These are phyloP conservation scores for Melinopterus prodromus DNA, from an alignment of 2,888 invertebrate species.

Conservation along the genomic window DNA sequence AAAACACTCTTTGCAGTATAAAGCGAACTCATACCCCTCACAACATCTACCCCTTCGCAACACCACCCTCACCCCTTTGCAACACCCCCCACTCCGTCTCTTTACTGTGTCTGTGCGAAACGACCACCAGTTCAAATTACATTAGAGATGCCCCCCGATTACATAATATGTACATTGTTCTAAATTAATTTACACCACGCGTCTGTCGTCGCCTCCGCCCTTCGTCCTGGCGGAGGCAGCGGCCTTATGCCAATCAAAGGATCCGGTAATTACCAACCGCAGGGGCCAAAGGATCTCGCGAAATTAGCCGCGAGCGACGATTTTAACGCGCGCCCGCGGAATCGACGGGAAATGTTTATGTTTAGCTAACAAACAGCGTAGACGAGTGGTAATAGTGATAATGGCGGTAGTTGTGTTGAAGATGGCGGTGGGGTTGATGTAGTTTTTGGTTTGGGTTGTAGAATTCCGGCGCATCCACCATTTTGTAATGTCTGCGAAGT, in stretches of 20 bases:
- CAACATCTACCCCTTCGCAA: neutral
- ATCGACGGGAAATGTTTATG: neutral
- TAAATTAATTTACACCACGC: neutral
- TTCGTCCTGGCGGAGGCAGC: neutral
- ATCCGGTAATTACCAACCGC: neutral
- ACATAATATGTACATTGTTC: constrained; percentile 4
- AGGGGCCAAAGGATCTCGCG: neutral
- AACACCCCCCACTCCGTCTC: neutral
- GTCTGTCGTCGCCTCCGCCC: neutral
- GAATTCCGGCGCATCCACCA: too few species aligned
- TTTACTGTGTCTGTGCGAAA: too few species aligned
- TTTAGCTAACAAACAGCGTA: neutral
- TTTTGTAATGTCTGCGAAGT: too few species aligned
- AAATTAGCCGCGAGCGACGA: neutral
- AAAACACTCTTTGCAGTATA: neutral
- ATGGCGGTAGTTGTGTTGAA: too few species aligned
- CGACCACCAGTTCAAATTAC: neutral
- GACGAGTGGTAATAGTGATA: too few species aligned
- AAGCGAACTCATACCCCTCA: neutral
- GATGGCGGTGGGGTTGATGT: too few species aligned
- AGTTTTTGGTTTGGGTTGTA: too few species aligned
- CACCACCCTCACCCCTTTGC: neutral
- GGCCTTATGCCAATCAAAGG: neutral
- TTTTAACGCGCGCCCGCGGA: neutral
- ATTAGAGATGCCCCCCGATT: constrained; percentile 4